phyloP scores from a whole-genome alignment of 1,140 invertebrate species.

The Archivesica marissinica region DNA sequence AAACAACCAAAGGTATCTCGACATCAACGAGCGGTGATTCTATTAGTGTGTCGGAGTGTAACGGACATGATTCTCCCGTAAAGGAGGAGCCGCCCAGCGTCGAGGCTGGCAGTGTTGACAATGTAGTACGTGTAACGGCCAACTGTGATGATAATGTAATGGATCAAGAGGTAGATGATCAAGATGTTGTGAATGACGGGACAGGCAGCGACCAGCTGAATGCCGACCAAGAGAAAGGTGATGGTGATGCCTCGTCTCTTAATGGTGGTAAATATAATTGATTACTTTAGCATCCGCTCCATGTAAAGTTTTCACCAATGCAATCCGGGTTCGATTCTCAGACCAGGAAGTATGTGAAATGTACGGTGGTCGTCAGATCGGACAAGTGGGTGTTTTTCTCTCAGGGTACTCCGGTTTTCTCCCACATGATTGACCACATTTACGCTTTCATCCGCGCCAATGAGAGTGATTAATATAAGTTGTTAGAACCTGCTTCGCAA shows the following conservation, averaged over 20 bases:
- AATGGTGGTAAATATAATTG: constrained; percentile 1
- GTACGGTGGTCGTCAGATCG: no score
- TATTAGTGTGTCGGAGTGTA: constrained; percentile 68
- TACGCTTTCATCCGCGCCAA: no score
- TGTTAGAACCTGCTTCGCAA: no score
- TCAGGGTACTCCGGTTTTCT: no score
- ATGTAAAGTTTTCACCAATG: no score
- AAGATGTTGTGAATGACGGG: not conserved
- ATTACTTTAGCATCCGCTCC: no score
- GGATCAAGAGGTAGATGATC: constrained; percentile 61
- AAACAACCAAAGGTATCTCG: constrained; percentile 57
- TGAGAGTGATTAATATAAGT: no score
- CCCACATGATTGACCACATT: no score
- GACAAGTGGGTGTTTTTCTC: no score
- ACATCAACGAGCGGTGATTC: constrained; percentile 61
- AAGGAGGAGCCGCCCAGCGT: constrained; percentile 54
- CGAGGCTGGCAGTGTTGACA: constrained; percentile 3
- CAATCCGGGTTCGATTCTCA: no score
- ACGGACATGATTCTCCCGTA: constrained; percentile 73
- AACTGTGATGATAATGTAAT: constrained; percentile 57
- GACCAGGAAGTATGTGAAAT: no score
- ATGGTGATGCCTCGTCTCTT: constrained; percentile 37
- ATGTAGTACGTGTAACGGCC: constrained; percentile 18
- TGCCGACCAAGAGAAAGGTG: constrained; percentile 38
- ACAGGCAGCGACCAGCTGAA: not conserved